Conservation (phyloP, 1,140 invertebrate species). For the Lycorma delicatula region DNA sequence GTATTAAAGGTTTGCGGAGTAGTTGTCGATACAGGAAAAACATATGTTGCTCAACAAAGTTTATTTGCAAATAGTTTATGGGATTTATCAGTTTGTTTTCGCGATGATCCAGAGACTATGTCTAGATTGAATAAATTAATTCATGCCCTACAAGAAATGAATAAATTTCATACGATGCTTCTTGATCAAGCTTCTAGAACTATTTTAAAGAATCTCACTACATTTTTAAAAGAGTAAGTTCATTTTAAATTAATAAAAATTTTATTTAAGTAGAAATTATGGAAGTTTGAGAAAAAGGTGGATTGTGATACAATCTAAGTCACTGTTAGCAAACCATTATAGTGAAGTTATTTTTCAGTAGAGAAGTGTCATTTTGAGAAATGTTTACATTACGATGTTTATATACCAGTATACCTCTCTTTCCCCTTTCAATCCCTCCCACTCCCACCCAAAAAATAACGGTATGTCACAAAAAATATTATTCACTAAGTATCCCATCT, state of each 20-base stretch:
- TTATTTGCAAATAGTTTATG: slow-evolving; percentile 73
- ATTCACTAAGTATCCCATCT: no score
- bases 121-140: slow-evolving; percentile 62
- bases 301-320: no score
- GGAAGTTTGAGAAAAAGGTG: no score
- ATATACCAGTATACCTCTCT: no score
- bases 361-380: no score
- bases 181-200: slow-evolving; percentile 85
- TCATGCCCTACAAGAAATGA: slow-evolving; percentile 73
- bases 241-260: slow-evolving; percentile 7
- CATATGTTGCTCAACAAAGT: slow-evolving; percentile 76
- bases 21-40: slow-evolving; percentile 82
- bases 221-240: slow-evolving; percentile 78
- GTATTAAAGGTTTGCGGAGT: slow-evolving; percentile 70
- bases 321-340: no score
- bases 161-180: slow-evolving; percentile 82
- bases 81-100: slow-evolving; percentile 71
- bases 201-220: slow-evolving; percentile 76
- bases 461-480: no score
- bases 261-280: no score
- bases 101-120: slow-evolving; percentile 58
- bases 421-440: no score
- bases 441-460: no score
- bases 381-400: no score
- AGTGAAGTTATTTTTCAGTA: no score